Conservation (phyloP, 2,113 vertebrate genomes). For the Kryptolebias marmoratus region DNA sequence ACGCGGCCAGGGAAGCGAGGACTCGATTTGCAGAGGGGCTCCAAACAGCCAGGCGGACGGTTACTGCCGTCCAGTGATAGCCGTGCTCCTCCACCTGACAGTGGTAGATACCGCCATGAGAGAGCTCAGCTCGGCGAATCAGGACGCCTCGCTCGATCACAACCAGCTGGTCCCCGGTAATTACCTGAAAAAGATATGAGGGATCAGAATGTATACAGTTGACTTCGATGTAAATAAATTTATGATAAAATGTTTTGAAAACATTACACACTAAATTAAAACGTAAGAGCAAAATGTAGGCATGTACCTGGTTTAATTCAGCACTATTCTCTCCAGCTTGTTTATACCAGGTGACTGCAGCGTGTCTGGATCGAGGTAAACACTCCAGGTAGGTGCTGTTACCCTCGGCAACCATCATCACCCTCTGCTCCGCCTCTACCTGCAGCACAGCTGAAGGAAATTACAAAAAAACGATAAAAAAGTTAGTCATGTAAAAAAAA, state of each 20-base stretch:
- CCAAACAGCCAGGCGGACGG: slow-evolving; percentile 77
- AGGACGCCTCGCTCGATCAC: slow-evolving; percentile 82
- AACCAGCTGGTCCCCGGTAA: slow-evolving; percentile 79
- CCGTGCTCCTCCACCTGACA: slow-evolving; percentile 85
- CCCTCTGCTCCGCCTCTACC: slow-evolving; percentile 82
- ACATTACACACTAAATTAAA: not conserved
- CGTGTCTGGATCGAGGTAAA: slow-evolving; percentile 83
- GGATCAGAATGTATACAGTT: not conserved
- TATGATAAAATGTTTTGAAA: not conserved
- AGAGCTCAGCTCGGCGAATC: slow-evolving; percentile 79
- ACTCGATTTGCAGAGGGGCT: slow-evolving; percentile 65
- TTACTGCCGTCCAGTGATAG: slow-evolving; percentile 83
- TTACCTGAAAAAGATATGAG: slow-evolving; percentile 65
- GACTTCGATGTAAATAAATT: not conserved
- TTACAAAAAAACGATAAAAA: not conserved
- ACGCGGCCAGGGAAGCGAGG: slow-evolving; percentile 38
- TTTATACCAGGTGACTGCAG: slow-evolving; percentile 82
- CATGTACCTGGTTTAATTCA: slow-evolving; percentile 78
- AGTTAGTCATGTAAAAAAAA: not conserved
- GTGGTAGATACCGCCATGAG: slow-evolving; percentile 81
- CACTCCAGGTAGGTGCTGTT: slow-evolving; percentile 87
- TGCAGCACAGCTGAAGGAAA: slow-evolving; percentile 76
- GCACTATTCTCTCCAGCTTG: slow-evolving; percentile 81
- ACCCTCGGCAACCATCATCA: slow-evolving; percentile 82
- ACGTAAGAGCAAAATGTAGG: not conserved